These are phyloP conservation scores for Holotrichia oblita DNA, from an alignment of 1,140 invertebrate species.

Conservation along the genomic window DNA sequence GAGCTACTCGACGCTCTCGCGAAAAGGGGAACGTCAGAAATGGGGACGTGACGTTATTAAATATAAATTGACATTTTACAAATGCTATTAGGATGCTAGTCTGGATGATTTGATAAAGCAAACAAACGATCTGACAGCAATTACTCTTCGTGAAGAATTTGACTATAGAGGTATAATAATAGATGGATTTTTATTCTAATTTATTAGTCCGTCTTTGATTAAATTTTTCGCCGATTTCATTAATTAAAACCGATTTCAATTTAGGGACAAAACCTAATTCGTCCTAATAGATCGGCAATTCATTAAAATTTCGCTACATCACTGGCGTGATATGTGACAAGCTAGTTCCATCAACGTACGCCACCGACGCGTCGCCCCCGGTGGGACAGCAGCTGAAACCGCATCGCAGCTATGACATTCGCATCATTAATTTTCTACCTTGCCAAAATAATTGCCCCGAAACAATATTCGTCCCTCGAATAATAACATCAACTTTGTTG, in stretches of 20 bases:
- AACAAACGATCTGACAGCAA: too few relatives aligned
- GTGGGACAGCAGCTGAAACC: background rate
- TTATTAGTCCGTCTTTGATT: too few relatives aligned
- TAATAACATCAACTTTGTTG: background rate
- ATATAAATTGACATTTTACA: too few relatives aligned
- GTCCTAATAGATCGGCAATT: background rate
- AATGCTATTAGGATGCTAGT: too few relatives aligned
- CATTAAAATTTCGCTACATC: background rate
- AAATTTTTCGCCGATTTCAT: too few relatives aligned
- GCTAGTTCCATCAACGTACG: background rate
- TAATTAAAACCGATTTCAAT: background rate
- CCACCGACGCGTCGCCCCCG: background rate
- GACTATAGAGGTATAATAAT: too few relatives aligned
- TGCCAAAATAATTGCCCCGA: background rate
- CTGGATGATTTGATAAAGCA: too few relatives aligned
- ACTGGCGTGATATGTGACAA: background rate
- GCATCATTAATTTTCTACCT: constrained; percentile 4
- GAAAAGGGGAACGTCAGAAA: too few relatives aligned
- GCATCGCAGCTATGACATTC: background rate
- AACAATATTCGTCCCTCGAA: constrained; percentile 2
- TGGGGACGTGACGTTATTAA: too few relatives aligned
- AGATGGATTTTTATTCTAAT: too few relatives aligned
- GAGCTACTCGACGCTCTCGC: too few relatives aligned
- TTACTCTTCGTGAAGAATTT: too few relatives aligned
- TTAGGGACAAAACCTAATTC: background rate